Evolutionary conservation across 2,113 vertebrate genomes (phyloP).

Genomic region (Hyaena hyaena): DNA sequence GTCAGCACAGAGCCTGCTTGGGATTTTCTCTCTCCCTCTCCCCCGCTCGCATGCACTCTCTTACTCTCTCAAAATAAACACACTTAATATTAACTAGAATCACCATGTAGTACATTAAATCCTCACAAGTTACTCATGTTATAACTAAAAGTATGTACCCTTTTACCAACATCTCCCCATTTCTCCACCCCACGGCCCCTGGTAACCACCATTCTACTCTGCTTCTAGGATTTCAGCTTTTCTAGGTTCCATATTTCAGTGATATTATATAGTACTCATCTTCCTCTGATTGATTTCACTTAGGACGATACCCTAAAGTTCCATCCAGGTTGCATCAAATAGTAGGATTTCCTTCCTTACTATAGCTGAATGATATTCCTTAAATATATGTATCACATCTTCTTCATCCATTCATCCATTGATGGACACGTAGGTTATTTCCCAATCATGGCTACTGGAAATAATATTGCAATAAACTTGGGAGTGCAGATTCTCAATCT

Average conservation of each 20-base stretch:
- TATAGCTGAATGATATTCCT: not conserved
- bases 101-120: not conserved
- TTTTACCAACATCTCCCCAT: not conserved
- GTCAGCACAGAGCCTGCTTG: too few species aligned
- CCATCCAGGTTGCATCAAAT: not conserved
- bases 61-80: too few species aligned
- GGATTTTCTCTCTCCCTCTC: too few species aligned
- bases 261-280: not conserved
- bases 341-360: not conserved
- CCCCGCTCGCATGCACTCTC: too few species aligned
- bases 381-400: not conserved
- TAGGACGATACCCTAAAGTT: not conserved
- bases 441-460: not conserved
- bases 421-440: not conserved
- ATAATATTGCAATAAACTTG: not conserved
- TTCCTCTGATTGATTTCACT: not conserved
- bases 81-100: not conserved
- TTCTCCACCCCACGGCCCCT: not conserved
- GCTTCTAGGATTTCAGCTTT: not conserved
- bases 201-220: not conserved
- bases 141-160: not conserved
- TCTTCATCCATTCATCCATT: not conserved
- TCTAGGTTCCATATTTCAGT: not conserved
- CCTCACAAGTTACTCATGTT: not conserved
- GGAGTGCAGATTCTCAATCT: not conserved